These are phyloP conservation scores for Halictus quadricinctus DNA, from an alignment of 2,888 invertebrate species.

Conservation along the genomic window DNA sequence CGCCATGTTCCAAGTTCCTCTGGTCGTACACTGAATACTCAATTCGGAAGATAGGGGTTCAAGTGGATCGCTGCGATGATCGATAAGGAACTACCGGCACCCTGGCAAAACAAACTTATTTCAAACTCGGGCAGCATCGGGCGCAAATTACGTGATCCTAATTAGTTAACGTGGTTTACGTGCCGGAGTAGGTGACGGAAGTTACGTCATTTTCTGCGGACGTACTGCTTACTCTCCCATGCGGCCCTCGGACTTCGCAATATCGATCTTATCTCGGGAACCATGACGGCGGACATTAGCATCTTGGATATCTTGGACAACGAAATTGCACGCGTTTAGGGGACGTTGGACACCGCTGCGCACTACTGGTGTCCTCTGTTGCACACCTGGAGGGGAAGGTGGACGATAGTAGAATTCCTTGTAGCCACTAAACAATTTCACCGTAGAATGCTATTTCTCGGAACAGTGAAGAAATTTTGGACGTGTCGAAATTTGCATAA, in stretches of 20 bases:
- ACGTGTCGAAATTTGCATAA: background rate
- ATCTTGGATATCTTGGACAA: slow-evolving; percentile 29
- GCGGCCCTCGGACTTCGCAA: slow-evolving; percentile 15
- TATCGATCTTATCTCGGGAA: slow-evolving; percentile 43
- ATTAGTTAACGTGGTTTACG: slow-evolving; percentile 46
- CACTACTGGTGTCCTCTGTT: background rate
- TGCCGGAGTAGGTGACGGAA: slow-evolving; percentile 35
- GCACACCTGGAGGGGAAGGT: background rate
- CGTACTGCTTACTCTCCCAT: slow-evolving; percentile 13
- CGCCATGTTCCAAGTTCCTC: background rate
- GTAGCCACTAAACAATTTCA: background rate
- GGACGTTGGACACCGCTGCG: background rate
- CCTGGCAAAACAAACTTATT: slow-evolving; percentile 27
- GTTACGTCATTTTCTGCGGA: slow-evolving; percentile 34
- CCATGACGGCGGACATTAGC: slow-evolving; percentile 33
- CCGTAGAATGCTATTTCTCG: background rate
- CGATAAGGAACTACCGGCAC: background rate
- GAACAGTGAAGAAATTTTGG: too few species aligned
- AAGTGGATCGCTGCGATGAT: background rate
- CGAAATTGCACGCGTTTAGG: slow-evolving; percentile 23
- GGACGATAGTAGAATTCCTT: background rate
- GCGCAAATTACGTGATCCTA: slow-evolving; percentile 23
- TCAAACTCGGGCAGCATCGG: background rate
- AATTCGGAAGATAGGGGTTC: background rate
- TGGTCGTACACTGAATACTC: background rate